A percentile compares a stretch with the other conserved stretches of the same genome.
Conservation (phyloP, 2,888 invertebrate species). For the Mythimna impura region DNA sequence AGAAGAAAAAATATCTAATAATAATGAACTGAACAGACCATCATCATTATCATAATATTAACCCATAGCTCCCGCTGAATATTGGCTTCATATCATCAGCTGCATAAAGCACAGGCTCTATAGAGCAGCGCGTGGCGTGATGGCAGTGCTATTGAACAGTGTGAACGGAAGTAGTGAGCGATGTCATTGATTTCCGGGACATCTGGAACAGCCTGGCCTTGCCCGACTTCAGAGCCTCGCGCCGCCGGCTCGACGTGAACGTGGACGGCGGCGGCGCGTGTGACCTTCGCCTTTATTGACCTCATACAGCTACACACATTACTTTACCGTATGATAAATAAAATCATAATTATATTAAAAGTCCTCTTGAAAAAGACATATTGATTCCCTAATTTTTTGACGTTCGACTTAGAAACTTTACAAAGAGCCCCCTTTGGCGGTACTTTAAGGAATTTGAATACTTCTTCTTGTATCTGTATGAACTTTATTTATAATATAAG, state of each 20-base stretch:
- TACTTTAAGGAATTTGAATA: neutral
- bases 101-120: conserved; percentile 1
- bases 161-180: conserved; percentile 56
- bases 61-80: neutral
- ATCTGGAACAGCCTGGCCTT: conserved; percentile 75
- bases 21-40: neutral
- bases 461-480: neutral
- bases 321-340: neutral
- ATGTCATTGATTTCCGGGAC: conserved; percentile 79
- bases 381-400: neutral
- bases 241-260: conserved; percentile 54
- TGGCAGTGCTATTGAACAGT: conserved; percentile 53
- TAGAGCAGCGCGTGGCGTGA: conserved; percentile 4
- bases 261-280: conserved; percentile 63
- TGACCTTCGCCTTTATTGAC: conserved; percentile 75
- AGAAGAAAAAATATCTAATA: neutral
- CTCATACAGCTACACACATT: neutral
- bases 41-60: neutral
- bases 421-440: neutral
- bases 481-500: neutral
- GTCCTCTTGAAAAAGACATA: neutral
- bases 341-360: neutral
- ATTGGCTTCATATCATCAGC: neutral
- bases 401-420: neutral
- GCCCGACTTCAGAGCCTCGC: conserved; percentile 75